Evolutionary conservation across 2,888 invertebrate genomes (phyloP).

Genomic region (Pheosia tremula): DNA sequence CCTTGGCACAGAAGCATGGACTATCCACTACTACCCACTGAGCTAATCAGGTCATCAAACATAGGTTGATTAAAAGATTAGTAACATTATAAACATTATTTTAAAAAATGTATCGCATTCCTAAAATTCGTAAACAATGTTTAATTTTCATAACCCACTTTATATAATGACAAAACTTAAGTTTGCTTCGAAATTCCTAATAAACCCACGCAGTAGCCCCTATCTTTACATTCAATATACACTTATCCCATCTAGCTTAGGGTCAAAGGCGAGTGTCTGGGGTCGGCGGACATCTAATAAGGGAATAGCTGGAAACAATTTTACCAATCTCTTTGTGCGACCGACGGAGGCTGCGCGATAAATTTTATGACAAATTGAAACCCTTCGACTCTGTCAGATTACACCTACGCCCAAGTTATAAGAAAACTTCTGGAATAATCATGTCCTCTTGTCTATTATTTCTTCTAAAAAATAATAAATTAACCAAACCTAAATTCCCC

Average conservation of each 20-base stretch:
- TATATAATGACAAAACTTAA: too few relatives aligned
- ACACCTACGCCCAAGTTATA: constrained; percentile 35
- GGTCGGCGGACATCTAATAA: constrained; percentile 52
- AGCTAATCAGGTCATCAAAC: too few relatives aligned
- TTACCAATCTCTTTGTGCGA: constrained; percentile 63
- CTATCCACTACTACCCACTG: too few relatives aligned
- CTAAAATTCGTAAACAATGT: too few relatives aligned
- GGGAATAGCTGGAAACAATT: constrained; percentile 61
- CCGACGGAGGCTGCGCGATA: constrained; percentile 52
- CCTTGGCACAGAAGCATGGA: too few relatives aligned
- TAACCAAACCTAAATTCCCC: too few relatives aligned
- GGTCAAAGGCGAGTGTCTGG: constrained; percentile 42
- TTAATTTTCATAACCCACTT: too few relatives aligned
- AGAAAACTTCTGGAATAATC: neutral
- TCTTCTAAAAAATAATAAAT: too few relatives aligned
- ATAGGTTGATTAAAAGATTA: too few relatives aligned
- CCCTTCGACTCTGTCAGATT: constrained; percentile 51
- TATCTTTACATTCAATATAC: constrained; percentile 31
- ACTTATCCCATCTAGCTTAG: constrained; percentile 31
- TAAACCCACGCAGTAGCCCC: constrained; percentile 13
- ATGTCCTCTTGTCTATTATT: too few relatives aligned
- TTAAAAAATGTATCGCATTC: too few relatives aligned
- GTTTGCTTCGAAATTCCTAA: neutral
- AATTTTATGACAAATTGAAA: constrained; percentile 70
- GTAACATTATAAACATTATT: too few relatives aligned